These are phyloP conservation scores for Acanthurus tractus DNA, from an alignment of 2,797 vertebrate genomes.

Conservation along the genomic window DNA sequence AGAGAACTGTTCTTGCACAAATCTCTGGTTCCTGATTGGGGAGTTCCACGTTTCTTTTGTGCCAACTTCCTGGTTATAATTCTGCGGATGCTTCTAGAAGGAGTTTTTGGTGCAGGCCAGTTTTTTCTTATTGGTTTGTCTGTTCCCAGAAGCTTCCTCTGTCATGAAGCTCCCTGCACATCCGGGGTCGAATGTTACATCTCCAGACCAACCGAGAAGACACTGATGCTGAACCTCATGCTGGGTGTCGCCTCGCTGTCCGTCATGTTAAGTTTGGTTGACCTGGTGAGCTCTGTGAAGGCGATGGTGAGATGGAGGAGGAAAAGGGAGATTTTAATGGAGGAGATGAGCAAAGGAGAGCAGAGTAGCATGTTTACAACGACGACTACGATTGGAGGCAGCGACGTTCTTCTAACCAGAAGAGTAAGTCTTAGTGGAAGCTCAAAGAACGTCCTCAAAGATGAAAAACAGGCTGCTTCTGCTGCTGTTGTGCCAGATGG, in stretches of 20 bases:
- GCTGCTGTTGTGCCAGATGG: neutral
- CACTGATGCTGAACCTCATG: conserved; percentile 83
- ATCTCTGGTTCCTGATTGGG: conserved; percentile 11
- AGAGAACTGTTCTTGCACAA: conserved; percentile 38
- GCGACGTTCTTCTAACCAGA: conserved; percentile 54
- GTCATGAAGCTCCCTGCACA: conserved; percentile 87
- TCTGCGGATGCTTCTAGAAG: conserved; percentile 52
- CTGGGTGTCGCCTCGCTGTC: conserved; percentile 50
- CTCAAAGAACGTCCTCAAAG: conserved; percentile 10
- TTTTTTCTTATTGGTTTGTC: conserved; percentile 63
- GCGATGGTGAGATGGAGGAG: conserved; percentile 47
- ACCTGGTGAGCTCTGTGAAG: conserved; percentile 57
- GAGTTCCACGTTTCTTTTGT: conserved; percentile 37
- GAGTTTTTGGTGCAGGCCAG: conserved; percentile 49
- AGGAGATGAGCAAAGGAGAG: conserved; percentile 65
- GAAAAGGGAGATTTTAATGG: conserved; percentile 33
- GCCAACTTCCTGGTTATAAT: conserved; percentile 55
- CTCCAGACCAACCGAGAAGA: conserved; percentile 91
- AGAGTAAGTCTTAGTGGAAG: conserved; percentile 30
- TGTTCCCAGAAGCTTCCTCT: conserved; percentile 80
- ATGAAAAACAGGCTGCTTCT: neutral
- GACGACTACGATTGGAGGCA: conserved; percentile 40
- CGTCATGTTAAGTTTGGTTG: conserved; percentile 53
- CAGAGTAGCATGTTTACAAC: conserved; percentile 58
- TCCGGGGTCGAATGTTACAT: conserved; percentile 89